Evolutionary conservation across 2,113 vertebrate species (phyloP), one percentile per base, ranked within the genome.

Genomic region (Peromyscus leucopus): DNA sequence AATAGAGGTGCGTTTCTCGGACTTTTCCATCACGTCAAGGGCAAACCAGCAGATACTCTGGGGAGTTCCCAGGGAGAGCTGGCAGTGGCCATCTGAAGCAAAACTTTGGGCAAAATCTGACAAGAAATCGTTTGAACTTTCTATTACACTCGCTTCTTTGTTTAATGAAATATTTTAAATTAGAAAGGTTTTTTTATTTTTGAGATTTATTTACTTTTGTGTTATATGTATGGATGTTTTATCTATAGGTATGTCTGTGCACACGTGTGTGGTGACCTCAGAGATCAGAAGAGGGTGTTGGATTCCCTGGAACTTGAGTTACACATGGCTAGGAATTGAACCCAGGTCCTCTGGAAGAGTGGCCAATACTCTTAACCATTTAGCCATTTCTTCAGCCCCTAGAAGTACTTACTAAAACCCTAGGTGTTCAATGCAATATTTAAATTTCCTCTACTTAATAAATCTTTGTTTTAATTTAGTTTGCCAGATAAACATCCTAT

Each of bases 81-180:
- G 46, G 63, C 86, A 33, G 33, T 7, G 79, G 51, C 26, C 63
- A 87, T 69, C 51, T 31, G n/a, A 39, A 95, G 83, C 89, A 92
- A 83, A 88, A 28, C 74, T 80, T 57, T 94, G 48, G 61, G 89
- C 89, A 69, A 96, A 80, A 82, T 91, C 59, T 90, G 79, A 87
- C 87, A 93, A 94, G n/a, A 89, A 93, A 76, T 65, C 16, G 28
- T 88, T 84, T 88, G 79, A 95, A 93, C 80, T 94, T 96, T 86
- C 67, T 80, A 71, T 33, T 57, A 39, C 55, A 72, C 26, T 22
- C 26, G 46, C 85, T 95, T 93, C 48, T 75, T 95, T 87, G 93
- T 95, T 93, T 83, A 92, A 90, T 86, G 36, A 76, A 95, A 24
- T 48, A n/a, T 94, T 87, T 95, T 80, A 93, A 95, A 57, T 75